Evolutionary conservation across 1,140 invertebrate genomes (phyloP), one percentile per base, ranked within the genome.

Genomic region (Gonioctena quinquepunctata): DNA sequence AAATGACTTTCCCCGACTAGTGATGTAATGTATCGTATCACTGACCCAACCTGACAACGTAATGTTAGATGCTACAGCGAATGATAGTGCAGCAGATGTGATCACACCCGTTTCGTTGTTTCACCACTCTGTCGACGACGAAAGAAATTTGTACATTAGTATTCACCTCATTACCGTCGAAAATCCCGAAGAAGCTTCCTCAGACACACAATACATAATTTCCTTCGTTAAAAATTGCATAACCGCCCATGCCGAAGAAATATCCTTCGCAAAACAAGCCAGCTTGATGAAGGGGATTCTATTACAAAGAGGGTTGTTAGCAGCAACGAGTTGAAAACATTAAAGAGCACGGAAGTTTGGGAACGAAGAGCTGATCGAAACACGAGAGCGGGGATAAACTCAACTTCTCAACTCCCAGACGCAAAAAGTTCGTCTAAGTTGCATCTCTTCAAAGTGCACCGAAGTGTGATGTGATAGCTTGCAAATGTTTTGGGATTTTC

Each of bases 401-500:
- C 22, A 57, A 57, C n/a, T n/a, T n/a, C n/a, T n/a, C n/a, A n/a
- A 42, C 16, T 33, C n/a, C 11, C 60, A 21, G 26, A 16, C 60
- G 33, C 25, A 42, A 19, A 19, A 65, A 65, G 28, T 42, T 42
- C 16, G 13, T n/a, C 11, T 13, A 59, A 67, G 49, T 67, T 67
- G 66, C 66, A 67, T 67, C 54, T 22, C 54, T 28, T 59, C 66
- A 67, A 59, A 67, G 66, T 67, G 66, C 56, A 67, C 52, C 54
- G 52, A 56, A 67, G 23, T 67, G 59, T 67, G 26, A 67, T 59
- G 28, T 28, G 66, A 67, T 67, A 59, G 22, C 22, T 13, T 25
- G 21, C 18, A 48, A 49, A 63, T 22, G 61, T 49, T 49, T 11
- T 2, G 6, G 11, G 22, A 63, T 48, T 49, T 33, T 19, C 33